These are phyloP conservation scores for Clarias fuscus DNA, from an alignment of 2,797 vertebrate genomes.

Conservation along the genomic window DNA sequence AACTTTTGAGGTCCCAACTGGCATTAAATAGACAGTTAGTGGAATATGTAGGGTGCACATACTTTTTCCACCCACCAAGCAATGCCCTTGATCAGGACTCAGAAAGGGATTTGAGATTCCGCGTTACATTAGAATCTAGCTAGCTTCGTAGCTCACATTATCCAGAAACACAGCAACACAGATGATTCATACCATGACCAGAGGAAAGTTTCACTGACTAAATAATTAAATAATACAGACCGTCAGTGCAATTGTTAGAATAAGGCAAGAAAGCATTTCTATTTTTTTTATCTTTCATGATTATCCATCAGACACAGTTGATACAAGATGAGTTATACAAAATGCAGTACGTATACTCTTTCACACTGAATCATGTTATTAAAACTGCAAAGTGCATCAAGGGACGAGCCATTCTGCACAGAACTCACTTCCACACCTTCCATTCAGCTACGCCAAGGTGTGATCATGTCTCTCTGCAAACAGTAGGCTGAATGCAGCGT, in stretches of 20 bases:
- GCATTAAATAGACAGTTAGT: too few species aligned
- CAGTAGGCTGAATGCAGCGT: constrained; percentile 5
- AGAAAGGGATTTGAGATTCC: too few species aligned
- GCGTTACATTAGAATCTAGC: too few species aligned
- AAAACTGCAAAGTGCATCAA: constrained; percentile 55
- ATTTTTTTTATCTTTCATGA: constrained; percentile 52
- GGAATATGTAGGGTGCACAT: too few species aligned
- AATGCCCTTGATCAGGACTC: too few species aligned
- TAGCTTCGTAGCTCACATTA: too few species aligned
- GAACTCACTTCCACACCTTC: constrained; percentile 42
- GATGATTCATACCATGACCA: background rate
- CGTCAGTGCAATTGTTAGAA: background rate
- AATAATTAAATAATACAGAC: background rate
- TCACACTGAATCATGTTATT: constrained; percentile 63
- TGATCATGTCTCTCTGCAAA: constrained; percentile 42
- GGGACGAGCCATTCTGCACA: constrained; percentile 53
- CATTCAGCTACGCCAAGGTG: constrained; percentile 39
- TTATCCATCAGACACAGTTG: constrained; percentile 51
- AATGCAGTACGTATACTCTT: constrained; percentile 44
- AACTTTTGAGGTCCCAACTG: too few species aligned
- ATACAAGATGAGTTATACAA: constrained; percentile 61
- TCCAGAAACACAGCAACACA: too few species aligned
- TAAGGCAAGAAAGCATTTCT: constrained; percentile 14
- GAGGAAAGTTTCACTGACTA: background rate
- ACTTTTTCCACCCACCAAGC: too few species aligned